These are phyloP conservation scores for Acleris holmiana DNA, from an alignment of 2,888 invertebrate genomes.

Conservation along the genomic window DNA sequence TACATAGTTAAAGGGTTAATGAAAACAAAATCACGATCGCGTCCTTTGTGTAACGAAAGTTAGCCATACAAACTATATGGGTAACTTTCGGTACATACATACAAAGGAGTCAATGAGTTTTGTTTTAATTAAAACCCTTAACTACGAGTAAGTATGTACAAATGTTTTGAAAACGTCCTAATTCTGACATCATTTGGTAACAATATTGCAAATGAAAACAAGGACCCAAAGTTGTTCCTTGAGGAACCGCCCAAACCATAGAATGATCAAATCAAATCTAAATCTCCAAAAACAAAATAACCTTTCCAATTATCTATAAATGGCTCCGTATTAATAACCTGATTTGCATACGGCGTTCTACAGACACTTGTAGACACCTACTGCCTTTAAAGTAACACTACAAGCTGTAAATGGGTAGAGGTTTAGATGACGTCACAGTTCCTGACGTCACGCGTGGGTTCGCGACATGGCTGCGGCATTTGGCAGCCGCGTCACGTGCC, in stretches of 20 bases:
- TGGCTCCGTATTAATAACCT: background rate
- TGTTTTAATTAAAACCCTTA: too few species aligned
- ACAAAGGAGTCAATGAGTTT: too few species aligned
- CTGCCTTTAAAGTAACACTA: slow-evolving; percentile 1
- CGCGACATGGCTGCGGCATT: slow-evolving; percentile 5
- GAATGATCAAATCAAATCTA: background rate
- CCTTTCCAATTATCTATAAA: too few species aligned
- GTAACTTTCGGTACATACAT: too few species aligned
- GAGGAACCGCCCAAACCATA: background rate
- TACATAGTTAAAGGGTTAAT: too few species aligned
- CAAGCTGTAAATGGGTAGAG: slow-evolving; percentile 1
- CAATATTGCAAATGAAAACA: background rate
- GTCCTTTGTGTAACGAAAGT: too few species aligned
- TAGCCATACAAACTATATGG: too few species aligned
- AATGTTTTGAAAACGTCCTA: too few species aligned
- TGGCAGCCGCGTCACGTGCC: background rate
- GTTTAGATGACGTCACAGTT: slow-evolving; percentile 16
- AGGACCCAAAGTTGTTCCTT: background rate
- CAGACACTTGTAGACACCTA: background rate
- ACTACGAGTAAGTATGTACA: too few species aligned
- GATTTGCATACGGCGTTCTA: background rate
- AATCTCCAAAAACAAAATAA: too few species aligned
- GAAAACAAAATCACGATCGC: too few species aligned
- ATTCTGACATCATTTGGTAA: background rate
- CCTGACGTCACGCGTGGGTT: slow-evolving; percentile 29